A percentile compares a stretch with the other conserved stretches of the same genome.
These are phyloP conservation scores for Diorhabda carinulata DNA, from an alignment of 1,140 invertebrate genomes.

Conservation along the genomic window DNA sequence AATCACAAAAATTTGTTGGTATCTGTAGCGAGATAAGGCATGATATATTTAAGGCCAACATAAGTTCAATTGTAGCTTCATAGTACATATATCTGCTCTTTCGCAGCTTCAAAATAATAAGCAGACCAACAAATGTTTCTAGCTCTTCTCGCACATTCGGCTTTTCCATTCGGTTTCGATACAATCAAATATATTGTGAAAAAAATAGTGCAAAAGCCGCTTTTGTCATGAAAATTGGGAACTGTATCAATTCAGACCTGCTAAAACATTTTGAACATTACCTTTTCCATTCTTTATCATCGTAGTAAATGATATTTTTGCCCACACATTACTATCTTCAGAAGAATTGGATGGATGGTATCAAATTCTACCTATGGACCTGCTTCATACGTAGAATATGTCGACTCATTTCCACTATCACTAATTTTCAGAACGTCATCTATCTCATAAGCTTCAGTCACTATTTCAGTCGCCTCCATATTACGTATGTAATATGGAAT, in stretches of 20 bases:
- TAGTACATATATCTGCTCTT: no score
- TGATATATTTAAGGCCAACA: no score
- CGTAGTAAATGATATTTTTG: constrained; percentile 3
- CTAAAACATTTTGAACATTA: background rate
- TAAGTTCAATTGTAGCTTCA: no score
- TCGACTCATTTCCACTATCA: constrained; percentile 17
- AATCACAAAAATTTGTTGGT: no score
- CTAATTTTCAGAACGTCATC: constrained; percentile 18
- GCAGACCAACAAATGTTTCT: no score
- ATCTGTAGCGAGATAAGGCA: no score
- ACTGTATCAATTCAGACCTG: background rate
- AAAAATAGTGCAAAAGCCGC: no score
- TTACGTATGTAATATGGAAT: constrained; percentile 12
- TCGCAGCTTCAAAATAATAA: no score
- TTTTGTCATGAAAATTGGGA: no score
- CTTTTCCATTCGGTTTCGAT: no score
- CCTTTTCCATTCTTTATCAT: constrained; percentile 2
- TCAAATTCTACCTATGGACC: constrained; percentile 15
- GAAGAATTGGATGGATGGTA: constrained; percentile 7
- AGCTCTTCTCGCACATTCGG: no score
- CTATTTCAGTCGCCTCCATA: constrained; percentile 13
- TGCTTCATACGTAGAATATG: constrained; percentile 17
- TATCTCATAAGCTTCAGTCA: constrained; percentile 21
- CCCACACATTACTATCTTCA: constrained; percentile 7
- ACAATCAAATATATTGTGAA: no score